A percentile compares a stretch with the other conserved stretches of the same genome.
Evolutionary conservation across 2,797 vertebrate genomes (phyloP).

Genomic region (Loris lydekkerianus): DNA sequence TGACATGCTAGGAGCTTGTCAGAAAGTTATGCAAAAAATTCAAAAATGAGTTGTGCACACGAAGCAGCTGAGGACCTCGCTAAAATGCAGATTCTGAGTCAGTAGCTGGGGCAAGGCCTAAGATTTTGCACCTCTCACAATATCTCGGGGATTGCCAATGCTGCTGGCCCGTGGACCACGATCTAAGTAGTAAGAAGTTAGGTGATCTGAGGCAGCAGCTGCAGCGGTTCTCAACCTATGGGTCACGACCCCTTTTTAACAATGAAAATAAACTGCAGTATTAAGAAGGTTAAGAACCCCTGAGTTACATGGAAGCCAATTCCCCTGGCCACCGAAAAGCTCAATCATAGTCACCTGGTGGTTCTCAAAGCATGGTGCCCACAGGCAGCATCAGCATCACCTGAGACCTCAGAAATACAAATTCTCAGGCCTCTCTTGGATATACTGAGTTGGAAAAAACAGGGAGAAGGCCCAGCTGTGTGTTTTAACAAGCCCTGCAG

Average conservation of each 20-base stretch:
- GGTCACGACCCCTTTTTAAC: too few relatives aligned
- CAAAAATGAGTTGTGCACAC: not conserved
- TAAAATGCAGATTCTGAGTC: not conserved
- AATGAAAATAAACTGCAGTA: too few relatives aligned
- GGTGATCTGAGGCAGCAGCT: not conserved
- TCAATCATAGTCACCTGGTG: not conserved
- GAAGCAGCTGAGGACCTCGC: not conserved
- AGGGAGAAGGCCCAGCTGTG: not conserved
- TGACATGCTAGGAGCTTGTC: too few relatives aligned
- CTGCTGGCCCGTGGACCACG: not conserved
- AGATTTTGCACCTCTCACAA: not conserved
- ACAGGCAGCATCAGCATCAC: not conserved
- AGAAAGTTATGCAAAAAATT: too few relatives aligned
- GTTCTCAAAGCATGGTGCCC: not conserved
- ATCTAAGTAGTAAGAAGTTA: not conserved
- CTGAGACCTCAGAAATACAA: not conserved
- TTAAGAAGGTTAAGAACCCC: not conserved
- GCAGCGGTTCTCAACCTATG: too few relatives aligned
- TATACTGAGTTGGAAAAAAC: not conserved
- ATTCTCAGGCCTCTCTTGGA: not conserved
- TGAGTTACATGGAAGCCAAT: too few relatives aligned
- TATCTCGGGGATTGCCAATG: not conserved
- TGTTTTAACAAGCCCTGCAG: not conserved
- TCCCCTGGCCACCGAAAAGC: not conserved
- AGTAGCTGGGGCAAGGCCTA: not conserved